phyloP scores from a whole-genome alignment of 2,888 invertebrate genomes.

The Rhyacophila evoluta region DNA sequence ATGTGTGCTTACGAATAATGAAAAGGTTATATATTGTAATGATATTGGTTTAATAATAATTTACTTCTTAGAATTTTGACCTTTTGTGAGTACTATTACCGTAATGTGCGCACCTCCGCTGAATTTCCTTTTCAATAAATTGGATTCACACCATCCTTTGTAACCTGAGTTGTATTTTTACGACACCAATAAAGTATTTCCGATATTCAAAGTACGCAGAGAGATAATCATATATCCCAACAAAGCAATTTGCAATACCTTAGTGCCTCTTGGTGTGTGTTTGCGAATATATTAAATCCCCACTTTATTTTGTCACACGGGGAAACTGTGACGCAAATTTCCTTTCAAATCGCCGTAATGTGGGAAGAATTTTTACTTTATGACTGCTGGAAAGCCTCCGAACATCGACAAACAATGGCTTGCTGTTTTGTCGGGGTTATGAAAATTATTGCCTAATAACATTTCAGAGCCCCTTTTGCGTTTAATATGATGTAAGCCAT shows the following conservation, averaged over 20 bases:
- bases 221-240: not conserved
- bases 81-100: too few relatives aligned
- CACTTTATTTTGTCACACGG: slow-evolving; percentile 5
- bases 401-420: not conserved
- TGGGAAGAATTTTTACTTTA: slow-evolving; percentile 14
- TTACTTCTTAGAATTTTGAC: too few relatives aligned
- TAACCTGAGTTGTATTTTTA: not conserved
- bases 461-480: not conserved
- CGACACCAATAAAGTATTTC: not conserved
- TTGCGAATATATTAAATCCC: not conserved
- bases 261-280: not conserved
- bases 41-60: not conserved
- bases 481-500: not conserved
- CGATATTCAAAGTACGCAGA: not conserved
- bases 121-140: not conserved
- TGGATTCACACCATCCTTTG: not conserved
- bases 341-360: not conserved
- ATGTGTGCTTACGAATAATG: too few relatives aligned
- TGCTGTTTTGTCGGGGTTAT: not conserved
- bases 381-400: not conserved
- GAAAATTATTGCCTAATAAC: not conserved
- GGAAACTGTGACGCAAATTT: slow-evolving; percentile 4
- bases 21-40: too few relatives aligned
- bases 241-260: slow-evolving; percentile 7
- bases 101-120: not conserved